A percentile compares a stretch with the other conserved stretches of the same genome.
Conservation (phyloP, 2,888 invertebrate genomes). For the Torymus aiolomorphi region DNA sequence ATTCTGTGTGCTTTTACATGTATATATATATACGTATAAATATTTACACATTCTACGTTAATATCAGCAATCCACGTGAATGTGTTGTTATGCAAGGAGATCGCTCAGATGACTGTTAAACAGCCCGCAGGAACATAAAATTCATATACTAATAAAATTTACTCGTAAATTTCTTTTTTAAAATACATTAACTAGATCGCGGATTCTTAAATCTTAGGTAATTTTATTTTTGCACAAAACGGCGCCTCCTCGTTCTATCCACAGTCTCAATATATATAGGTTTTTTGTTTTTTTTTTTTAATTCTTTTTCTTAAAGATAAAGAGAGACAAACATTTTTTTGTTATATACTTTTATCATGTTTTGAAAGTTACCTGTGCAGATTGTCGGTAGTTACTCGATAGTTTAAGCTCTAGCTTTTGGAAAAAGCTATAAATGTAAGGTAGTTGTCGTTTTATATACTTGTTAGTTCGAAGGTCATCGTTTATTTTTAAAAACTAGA, state of each 20-base stretch:
- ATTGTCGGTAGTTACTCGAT: conserved; percentile 45
- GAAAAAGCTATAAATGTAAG: conserved; percentile 14
- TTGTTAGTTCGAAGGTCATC: too few species aligned
- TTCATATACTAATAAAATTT: conserved; percentile 55
- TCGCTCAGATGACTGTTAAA: conserved; percentile 68
- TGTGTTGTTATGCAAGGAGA: conserved; percentile 70
- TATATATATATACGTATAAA: conserved; percentile 57
- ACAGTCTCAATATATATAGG: conserved; percentile 53
- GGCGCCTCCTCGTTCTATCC: conserved; percentile 36
- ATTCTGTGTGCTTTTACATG: conserved; percentile 26
- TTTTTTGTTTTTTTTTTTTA: conserved; percentile 28
- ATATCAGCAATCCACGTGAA: conserved; percentile 60
- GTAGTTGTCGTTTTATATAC: conserved; percentile 16
- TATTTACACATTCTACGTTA: conserved; percentile 56
- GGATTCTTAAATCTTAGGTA: conserved; percentile 56
- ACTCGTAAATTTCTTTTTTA: conserved; percentile 44
- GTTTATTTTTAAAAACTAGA: neutral
- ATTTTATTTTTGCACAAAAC: conserved; percentile 55
- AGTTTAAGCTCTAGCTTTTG: conserved; percentile 29
- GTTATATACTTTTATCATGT: conserved; percentile 14
- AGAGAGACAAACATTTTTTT: conserved; percentile 37
- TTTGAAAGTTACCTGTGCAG: conserved; percentile 41
- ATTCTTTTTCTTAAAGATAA: conserved; percentile 14
- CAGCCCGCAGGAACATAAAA: conserved; percentile 74
- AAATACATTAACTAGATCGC: conserved; percentile 56